Evolutionary conservation across 2,797 vertebrate species (phyloP), one percentile per base, ranked within the genome.

Genomic region (Bovichtus diacanthus): DNA sequence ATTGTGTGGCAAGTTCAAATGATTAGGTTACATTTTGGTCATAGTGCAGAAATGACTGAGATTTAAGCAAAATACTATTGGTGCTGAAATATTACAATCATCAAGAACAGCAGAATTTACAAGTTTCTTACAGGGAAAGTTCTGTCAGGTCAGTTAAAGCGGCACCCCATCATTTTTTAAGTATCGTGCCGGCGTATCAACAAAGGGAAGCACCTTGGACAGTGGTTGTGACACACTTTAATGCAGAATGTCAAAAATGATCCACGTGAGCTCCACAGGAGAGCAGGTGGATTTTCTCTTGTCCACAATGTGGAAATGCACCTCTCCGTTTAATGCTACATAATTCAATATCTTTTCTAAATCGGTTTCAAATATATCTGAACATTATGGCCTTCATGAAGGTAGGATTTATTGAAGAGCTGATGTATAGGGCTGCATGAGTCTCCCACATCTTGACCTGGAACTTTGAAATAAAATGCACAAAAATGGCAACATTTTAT

Each of bases 241-340:
- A 62, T 67, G 50, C 44, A 71, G 51, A 39, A 67, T 58, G 50
- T 58, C 56, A 67, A 78, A 31, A 60, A 69, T 56, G 15, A 70
- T 76, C 47, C 50, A 75, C 6, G 1, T 53, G 51, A 67, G 39
- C 31, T 53, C 29, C 19, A 21, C 12, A 21, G 46, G 27, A 69
- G 46, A 63, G 23, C 31, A 47, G n/a, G 29, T 23, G 29, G 47
- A 64, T 43, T 60, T 44, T 31, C 34, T 41, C 36, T 50, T n/a
- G n/a, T n/a, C n/a, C n/a, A n/a, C n/a, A n/a, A 50, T 50, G n/a
- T 49, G 29, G 53, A 13, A 53, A 29, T n/a, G 54, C 8, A 18
- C 27, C 50, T 29, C 27, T 5, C 54, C n/a, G 9, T 56, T 56
- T 38, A 38, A 38, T 38, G 11, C 3, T 21, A 56, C 2, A 34